phyloP scores from a whole-genome alignment of 1,140 invertebrate genomes.

The Pemphigus obesinymphae region DNA sequence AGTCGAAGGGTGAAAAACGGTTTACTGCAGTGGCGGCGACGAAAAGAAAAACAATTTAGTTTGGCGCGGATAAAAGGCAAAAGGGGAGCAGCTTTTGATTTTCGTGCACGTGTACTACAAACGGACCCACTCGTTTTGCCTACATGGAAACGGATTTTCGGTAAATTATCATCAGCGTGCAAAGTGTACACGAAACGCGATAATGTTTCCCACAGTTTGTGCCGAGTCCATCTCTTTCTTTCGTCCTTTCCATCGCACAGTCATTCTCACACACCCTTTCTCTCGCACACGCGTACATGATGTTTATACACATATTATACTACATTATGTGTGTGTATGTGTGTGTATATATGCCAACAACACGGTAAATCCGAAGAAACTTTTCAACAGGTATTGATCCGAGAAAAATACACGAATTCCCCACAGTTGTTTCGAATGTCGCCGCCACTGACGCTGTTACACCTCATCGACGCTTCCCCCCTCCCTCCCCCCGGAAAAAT shows the following conservation, averaged over 20 bases:
- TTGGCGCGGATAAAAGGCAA: conserved; percentile 3
- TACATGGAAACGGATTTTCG: conserved; percentile 21
- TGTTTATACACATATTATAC: background rate
- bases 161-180: conserved; percentile 9
- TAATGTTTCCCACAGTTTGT: background rate
- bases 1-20: conserved; percentile 25
- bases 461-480: background rate
- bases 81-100: conserved; percentile 14
- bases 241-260: background rate
- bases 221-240: background rate
- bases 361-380: background rate
- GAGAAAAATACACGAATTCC: background rate
- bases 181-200: background rate
- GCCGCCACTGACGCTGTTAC: background rate
- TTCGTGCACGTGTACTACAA: background rate
- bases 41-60: conserved; percentile 25
- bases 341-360: background rate
- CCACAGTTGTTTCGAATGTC: background rate
- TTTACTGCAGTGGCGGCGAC: background rate
- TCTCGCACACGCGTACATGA: background rate
- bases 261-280: background rate
- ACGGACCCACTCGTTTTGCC: conserved; percentile 1
- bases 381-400: conserved; percentile 29
- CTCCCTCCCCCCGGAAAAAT: no score
- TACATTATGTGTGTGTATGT: background rate